Percentiles rank a stretch among this genome's conserved stretches.
Evolutionary conservation across 2,797 vertebrate species (phyloP).

Genomic region (Enoplosus armatus): DNA sequence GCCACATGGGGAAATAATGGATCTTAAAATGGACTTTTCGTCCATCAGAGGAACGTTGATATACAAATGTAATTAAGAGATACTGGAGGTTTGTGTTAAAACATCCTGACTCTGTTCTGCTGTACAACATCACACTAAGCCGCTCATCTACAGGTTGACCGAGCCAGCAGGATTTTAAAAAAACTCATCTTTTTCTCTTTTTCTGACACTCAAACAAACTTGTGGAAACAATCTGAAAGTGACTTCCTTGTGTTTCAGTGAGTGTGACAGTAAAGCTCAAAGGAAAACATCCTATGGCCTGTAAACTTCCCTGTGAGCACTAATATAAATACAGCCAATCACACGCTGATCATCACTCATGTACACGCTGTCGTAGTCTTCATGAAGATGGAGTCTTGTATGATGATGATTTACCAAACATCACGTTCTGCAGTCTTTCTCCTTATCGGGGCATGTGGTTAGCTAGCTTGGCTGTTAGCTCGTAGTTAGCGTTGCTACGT

Average conservation of each 20-base stretch:
- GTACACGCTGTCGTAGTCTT: no score
- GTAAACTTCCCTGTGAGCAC: no score
- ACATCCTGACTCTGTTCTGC: background rate
- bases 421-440: background rate
- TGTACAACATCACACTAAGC: background rate
- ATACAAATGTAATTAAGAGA: background rate
- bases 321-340: no score
- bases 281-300: no score
- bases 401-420: background rate
- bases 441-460: background rate
- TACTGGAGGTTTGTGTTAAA: background rate
- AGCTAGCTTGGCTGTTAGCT: background rate
- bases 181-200: no score
- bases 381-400: no score
- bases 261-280: no score
- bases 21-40: background rate
- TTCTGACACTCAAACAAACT: no score
- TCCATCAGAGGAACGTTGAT: background rate
- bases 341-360: no score
- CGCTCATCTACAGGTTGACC: background rate
- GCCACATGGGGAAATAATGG: background rate
- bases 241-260: no score
- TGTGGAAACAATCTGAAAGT: no score
- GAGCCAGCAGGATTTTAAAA: no score
- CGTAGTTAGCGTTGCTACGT: background rate